Conservation (phyloP, 2,888 invertebrate species). For the Clistopyga incitator region DNA sequence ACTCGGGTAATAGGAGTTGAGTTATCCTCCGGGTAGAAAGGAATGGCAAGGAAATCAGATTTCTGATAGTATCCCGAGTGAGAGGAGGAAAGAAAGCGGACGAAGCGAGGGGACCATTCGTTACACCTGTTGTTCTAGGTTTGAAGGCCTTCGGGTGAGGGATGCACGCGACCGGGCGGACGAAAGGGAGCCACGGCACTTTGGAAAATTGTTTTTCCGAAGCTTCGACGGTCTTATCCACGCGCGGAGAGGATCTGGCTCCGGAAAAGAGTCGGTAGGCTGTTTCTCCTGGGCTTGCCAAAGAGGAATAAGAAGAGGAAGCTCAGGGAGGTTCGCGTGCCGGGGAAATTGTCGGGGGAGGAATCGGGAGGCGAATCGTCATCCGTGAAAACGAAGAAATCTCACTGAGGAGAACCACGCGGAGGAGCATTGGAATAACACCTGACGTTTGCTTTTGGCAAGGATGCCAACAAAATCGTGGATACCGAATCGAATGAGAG, state of each 20-base stretch:
- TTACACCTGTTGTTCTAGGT: constrained; percentile 69
- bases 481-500: constrained; percentile 49
- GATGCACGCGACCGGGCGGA: constrained; percentile 46
- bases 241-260: constrained; percentile 18
- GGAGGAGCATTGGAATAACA: constrained; percentile 68
- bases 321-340: neutral
- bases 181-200: constrained; percentile 54
- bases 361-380: constrained; percentile 37
- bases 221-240: neutral
- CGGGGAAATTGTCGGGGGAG: constrained; percentile 16
- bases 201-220: constrained; percentile 63
- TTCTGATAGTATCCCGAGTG: constrained; percentile 51
- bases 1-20: constrained; percentile 64
- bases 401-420: constrained; percentile 12
- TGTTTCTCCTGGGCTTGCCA: constrained; percentile 31
- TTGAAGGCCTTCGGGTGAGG: constrained; percentile 16
- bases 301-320: neutral
- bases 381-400: constrained; percentile 48
- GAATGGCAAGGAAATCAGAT: constrained; percentile 63
- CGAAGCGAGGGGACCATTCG: constrained; percentile 57
- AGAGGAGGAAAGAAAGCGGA: constrained; percentile 10
- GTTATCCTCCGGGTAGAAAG: constrained; percentile 27
- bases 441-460: constrained; percentile 76
- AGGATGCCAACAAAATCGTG: constrained; percentile 76
- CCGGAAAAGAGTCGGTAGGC: constrained; percentile 29